Base-by-base conservation (phyloP, 2,888 invertebrate genomes). In the Chorisops tibialis region DNA sequence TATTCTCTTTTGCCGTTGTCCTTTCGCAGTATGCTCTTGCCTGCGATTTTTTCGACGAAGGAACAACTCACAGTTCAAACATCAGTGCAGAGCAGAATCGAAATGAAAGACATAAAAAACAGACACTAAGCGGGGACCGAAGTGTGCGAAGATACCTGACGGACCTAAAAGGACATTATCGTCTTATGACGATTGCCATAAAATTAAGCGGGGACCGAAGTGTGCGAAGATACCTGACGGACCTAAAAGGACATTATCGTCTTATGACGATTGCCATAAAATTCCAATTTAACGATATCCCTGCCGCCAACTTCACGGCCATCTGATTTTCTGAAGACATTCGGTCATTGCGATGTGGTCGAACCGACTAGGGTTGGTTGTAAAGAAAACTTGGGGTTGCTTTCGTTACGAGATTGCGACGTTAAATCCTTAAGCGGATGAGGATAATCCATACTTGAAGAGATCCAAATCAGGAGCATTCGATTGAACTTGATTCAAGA, bases 91-190 rank as follows among this genome's bases (percentile, higher is more conserved):
- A 19, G 38, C 37, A 52, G 52, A 52, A 52, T 52, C 39, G 38
- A 52, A 37, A 52, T n/a, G 24, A 19, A 41, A 16, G n/a, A 21
- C 22, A 54, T 54, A 54, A 54, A 54, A 41, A 37, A 41, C 54
- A 54, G 54, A 54, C 22, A 22, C 30, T 1, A 22, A 16, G 19
- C 39, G 37, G 12, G 12, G n/a, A 38, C 19, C 18, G 11, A 51
- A 37, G 16, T 51, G 19, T 51, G 38, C 38, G 19, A 30, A 41
- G 38, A 30, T 37, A 54, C 41, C 54, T 41, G 54, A 41, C 21
- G 37, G 41, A 54, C 21, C 16, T 19, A 21, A 21, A 14, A 52
- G 38, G 38, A 39, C 24, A 41, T 41, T 41, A 54, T 54, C 41
- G 16, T 41, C 14, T 19, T 39, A 14, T 21, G 41, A 7, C 39